These are phyloP conservation scores for Aphis gossypii DNA, from an alignment of 1,140 invertebrate species.

Conservation along the genomic window DNA sequence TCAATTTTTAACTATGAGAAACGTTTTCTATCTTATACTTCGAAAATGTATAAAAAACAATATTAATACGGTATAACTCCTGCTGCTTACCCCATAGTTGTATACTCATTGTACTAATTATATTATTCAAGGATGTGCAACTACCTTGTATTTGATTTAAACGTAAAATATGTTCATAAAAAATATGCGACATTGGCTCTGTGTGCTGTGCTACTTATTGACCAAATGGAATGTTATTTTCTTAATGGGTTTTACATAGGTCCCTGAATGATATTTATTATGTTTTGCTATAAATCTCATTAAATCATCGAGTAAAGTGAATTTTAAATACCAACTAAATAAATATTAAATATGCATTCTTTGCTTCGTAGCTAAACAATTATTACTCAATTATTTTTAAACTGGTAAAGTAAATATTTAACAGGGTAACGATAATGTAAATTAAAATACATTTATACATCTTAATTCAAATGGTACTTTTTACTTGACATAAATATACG, in stretches of 20 bases:
- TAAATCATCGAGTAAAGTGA: neutral
- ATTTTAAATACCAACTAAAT: neutral
- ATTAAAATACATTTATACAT: neutral
- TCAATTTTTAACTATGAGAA: neutral
- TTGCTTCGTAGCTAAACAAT: neutral
- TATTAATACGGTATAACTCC: neutral
- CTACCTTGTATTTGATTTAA: conserved; percentile 12
- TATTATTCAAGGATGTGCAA: conserved; percentile 23
- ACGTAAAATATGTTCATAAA: conserved; percentile 33
- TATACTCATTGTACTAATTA: conserved; percentile 20
- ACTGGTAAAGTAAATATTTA: neutral
- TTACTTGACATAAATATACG: neutral
- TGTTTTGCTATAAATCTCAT: neutral
- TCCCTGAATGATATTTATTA: neutral
- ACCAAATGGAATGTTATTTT: conserved; percentile 40
- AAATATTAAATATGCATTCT: neutral
- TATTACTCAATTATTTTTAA: neutral
- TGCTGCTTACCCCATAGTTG: conserved; percentile 2
- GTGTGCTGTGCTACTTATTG: neutral
- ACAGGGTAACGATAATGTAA: neutral
- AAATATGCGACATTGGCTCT: neutral
- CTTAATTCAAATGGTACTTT: neutral
- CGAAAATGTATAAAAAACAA: neutral
- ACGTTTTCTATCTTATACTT: conserved; percentile 1
- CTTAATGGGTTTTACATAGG: neutral